Base-by-base conservation (phyloP, 2,113 vertebrate species). In the Agapornis roseicollis region DNA sequence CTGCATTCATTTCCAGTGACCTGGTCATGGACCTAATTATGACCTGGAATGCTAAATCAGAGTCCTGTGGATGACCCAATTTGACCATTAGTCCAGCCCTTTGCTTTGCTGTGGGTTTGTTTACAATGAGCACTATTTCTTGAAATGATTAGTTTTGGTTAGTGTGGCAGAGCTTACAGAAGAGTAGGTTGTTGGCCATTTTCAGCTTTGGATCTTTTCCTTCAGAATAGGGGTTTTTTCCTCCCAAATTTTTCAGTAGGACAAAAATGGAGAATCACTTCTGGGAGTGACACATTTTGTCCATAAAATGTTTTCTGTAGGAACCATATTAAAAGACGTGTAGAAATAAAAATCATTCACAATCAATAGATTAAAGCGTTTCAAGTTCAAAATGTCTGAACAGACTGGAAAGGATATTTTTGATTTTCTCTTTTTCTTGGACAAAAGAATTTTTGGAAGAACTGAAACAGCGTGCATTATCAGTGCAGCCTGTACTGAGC, bases 1-100 rank as follows among this genome's bases (percentile, higher is more conserved):
- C 77, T 76, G 44, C 95, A 89, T 97, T 95, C 77, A 87, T 71
- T 89, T 81, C 77, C 84, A 87, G 13, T 96, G 86, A 94, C 64
- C 76, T 64, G 83, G 39, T 44, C 80, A 88, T 3, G 4, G 64
- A 68, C 91, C 46, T 39, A 90, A 18, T 93, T 86, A 79, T 3
- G 6, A 79, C 52, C 55, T 72, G 2, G 2, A 87, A 91, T 49
- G 50, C 56, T 78, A 74, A 86, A 92, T 71, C 29, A 37, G 47
- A 90, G 83, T 71, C 56, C 73, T 52, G 42, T 22, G 58, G 19
- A 17, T 2, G 18, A 86, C 47, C 23, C 0, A 2, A 46, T 64
- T 73, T 60, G 77, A 44, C 69, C 90, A 76, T 71, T 87, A 92
- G 69, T 37, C 29, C 69, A 81, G 33, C 24, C 29, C 17, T 90